Conservation (phyloP, 2,888 invertebrate genomes). For the Cryptophagus acutangulus region DNA sequence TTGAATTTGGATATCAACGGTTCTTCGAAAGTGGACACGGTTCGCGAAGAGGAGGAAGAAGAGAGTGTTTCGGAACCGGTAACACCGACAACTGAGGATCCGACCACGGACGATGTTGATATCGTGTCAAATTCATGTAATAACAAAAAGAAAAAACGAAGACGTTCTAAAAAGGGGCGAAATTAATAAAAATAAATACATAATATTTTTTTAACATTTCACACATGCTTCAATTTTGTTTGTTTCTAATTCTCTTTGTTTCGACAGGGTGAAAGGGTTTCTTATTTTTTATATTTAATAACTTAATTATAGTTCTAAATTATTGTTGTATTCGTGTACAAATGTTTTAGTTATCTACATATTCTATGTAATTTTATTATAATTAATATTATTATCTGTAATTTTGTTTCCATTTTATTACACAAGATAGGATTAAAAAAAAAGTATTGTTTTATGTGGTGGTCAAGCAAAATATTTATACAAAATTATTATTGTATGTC, state of each 20-base stretch:
- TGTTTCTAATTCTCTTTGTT: no score
- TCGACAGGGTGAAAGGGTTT: slow-evolving; percentile 40
- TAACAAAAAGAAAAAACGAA: slow-evolving; percentile 51
- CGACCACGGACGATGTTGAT: slow-evolving; percentile 49
- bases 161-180: slow-evolving; percentile 53
- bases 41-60: slow-evolving; percentile 51
- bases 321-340: slow-evolving; percentile 43
- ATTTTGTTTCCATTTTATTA: no score
- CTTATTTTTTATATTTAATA: no score
- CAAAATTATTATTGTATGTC: slow-evolving; percentile 26
- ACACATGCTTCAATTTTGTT: slow-evolving; percentile 31
- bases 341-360: slow-evolving; percentile 40
- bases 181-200: slow-evolving; percentile 37
- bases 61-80: slow-evolving; percentile 46
- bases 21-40: slow-evolving; percentile 7
- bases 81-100: slow-evolving; percentile 54
- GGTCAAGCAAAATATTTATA: no score
- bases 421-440: slow-evolving; percentile 1
- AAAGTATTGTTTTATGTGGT: slow-evolving; percentile 25
- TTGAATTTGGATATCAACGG: slow-evolving; percentile 30
- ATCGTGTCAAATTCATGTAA: slow-evolving; percentile 35
- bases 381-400: slow-evolving; percentile 21
- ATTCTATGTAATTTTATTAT: slow-evolving; percentile 37
- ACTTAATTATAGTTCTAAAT: slow-evolving; percentile 40
- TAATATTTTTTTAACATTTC: slow-evolving; percentile 23